Evolutionary conservation across 2,797 vertebrate genomes (phyloP).

Genomic region (Ammospiza maritima): DNA sequence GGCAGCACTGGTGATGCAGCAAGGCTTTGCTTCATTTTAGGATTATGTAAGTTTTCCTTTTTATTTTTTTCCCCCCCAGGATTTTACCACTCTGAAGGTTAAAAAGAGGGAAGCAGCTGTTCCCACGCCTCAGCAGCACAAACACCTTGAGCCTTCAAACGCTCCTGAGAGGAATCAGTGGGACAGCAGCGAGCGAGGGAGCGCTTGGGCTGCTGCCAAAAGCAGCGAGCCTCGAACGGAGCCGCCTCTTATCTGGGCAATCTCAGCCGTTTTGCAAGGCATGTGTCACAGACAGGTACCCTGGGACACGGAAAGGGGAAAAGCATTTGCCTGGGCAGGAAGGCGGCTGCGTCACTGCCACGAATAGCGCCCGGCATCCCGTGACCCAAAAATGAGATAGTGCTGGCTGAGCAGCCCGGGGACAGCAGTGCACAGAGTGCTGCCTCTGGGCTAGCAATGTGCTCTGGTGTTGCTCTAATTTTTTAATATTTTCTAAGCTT

Average conservation of each 20-base stretch:
- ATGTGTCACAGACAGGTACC: neutral
- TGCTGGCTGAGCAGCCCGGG: accelerated
- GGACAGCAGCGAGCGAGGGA: neutral
- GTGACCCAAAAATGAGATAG: neutral
- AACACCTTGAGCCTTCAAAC: neutral
- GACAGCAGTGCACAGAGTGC: accelerated
- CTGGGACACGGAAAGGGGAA: constrained; percentile 12
- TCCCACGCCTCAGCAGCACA: neutral
- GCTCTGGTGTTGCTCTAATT: neutral
- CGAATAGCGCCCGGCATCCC: constrained; percentile 22
- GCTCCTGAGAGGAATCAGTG: neutral
- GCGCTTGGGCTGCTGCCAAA: neutral
- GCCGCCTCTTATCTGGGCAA: constrained; percentile 19
- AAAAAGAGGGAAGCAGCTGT: neutral
- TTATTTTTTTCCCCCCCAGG: accelerated
- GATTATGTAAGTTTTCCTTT: neutral
- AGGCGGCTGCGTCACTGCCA: neutral
- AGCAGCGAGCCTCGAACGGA: neutral
- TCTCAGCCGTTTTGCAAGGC: neutral
- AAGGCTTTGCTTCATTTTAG: neutral
- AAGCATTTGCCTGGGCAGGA: neutral
- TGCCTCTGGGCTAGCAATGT: accelerated
- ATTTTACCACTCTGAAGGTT: neutral
- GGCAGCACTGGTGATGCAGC: neutral
- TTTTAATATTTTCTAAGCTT: too few relatives aligned